These are phyloP conservation scores for Globia sparganii DNA, from an alignment of 2,888 invertebrate species.

Conservation along the genomic window DNA sequence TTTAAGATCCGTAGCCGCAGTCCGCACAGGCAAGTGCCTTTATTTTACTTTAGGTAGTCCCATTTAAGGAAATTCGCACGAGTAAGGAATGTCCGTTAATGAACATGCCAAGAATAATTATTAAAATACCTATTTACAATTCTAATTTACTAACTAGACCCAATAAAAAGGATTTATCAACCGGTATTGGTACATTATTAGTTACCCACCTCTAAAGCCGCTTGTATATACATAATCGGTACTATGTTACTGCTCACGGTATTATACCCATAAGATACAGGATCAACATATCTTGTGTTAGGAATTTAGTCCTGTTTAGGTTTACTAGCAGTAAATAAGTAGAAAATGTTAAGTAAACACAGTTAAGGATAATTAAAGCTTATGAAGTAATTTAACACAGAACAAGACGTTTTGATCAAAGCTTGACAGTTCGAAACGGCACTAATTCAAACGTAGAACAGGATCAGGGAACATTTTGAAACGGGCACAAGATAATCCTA, in stretches of 20 bases:
- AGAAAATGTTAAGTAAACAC: slow-evolving; percentile 12
- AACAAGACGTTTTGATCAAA: not conserved
- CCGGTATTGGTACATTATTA: slow-evolving; percentile 37
- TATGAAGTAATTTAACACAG: not conserved
- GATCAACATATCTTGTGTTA: slow-evolving; percentile 54
- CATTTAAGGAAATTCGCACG: not conserved
- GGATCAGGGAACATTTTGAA: not conserved
- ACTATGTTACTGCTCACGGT: slow-evolving; percentile 45
- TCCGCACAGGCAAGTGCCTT: not conserved
- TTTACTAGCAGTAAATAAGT: slow-evolving; percentile 22
- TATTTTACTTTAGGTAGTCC: not conserved
- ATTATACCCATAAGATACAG: slow-evolving; percentile 52
- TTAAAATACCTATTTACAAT: not conserved
- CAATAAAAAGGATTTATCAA: slow-evolving; percentile 36
- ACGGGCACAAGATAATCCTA: too few species aligned
- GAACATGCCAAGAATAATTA: not conserved
- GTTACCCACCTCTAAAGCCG: slow-evolving; percentile 36
- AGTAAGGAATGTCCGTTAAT: not conserved
- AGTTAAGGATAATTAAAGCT: not conserved
- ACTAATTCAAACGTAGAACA: slow-evolving; percentile 15
- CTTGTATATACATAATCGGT: slow-evolving; percentile 53
- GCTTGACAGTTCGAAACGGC: not conserved
- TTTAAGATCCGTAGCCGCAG: not conserved
- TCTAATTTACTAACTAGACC: not conserved
- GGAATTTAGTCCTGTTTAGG: slow-evolving; percentile 39